Evolutionary conservation across 1,140 invertebrate genomes (phyloP).

Genomic region (Rhopalosiphum padi): DNA sequence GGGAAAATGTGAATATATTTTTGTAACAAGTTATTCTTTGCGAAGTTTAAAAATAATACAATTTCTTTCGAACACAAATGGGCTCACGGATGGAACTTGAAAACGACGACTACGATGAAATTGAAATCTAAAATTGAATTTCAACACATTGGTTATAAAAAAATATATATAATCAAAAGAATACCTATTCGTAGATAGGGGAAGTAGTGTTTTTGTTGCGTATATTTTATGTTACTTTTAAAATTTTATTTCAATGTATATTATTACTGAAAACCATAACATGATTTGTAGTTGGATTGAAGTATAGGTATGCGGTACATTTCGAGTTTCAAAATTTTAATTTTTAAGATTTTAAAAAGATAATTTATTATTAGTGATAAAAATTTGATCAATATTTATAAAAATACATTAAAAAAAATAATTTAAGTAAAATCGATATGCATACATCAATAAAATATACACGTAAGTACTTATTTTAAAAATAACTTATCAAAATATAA

Average conservation of each 20-base stretch:
- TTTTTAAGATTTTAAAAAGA: neutral
- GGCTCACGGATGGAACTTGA: neutral
- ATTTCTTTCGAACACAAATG: slow-evolving; percentile 14
- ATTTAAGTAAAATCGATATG: neutral
- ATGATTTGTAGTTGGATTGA: neutral
- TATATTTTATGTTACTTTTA: slow-evolving; percentile 2
- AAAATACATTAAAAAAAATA: neutral
- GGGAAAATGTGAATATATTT: slow-evolving; percentile 28
- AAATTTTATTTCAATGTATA: neutral
- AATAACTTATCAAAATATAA: neutral
- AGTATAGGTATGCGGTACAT: neutral
- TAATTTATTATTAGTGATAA: neutral
- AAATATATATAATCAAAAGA: slow-evolving; percentile 33
- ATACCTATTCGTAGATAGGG: neutral
- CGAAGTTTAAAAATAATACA: slow-evolving; percentile 44
- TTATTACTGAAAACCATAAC: neutral
- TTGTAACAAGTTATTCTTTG: slow-evolving; percentile 39
- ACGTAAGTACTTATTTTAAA: neutral
- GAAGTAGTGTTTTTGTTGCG: neutral
- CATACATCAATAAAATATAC: neutral
- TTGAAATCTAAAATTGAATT: slow-evolving; percentile 52
- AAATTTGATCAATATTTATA: neutral
- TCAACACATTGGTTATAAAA: slow-evolving; percentile 6
- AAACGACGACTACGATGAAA: slow-evolving; percentile 12
- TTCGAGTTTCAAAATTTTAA: neutral